Evolutionary conservation across 1,140 invertebrate genomes (phyloP), one percentile per base, ranked within the genome.

Genomic region (Aphaenogaster ashmeadi): DNA sequence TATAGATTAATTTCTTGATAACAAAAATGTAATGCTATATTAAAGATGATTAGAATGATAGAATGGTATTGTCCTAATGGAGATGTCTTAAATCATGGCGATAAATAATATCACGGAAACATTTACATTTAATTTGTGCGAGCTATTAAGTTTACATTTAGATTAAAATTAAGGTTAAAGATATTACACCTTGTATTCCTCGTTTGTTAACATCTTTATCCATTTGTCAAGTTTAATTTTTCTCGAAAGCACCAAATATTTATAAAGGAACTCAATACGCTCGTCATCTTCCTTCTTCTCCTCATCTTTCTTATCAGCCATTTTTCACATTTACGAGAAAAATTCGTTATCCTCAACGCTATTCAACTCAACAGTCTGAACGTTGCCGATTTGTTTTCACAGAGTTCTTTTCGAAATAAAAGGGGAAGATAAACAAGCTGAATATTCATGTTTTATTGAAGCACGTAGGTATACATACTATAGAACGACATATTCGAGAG

Each of bases 161-260:
- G 9, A 21, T 21, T 67, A 69, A 69, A 27, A 54, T 44, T 50
- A 18, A 11, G 18, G 58, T 44, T 62, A 7, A 52, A 27, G 41
- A 52, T 33, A 81, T 58, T 21, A 60, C 94, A 96, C 96, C 93
- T 96, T 97, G 56, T 96, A 96, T 77, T 98, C 97, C 54, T 97
- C 97, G 36, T 96, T 96, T 81, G 95, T 95, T 91, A 98, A 96
- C 97, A 98, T 97, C 95, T 97, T 98, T 60, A 95, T 93, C 97
- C 97, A 98, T 95, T 97, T 97, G 74, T 98, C 98, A 60, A 96
- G 94, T 95, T 98, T 98, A 38, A 98, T 67, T 91, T 94, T 95
- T 54, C 92, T 92, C 0, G 94, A 92, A 8, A 67, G 87, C 1
- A 83, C 80, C n/a, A 95, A 83, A 69, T 95, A 94, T 86, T 94